These are phyloP conservation scores for Globia sparganii DNA, from an alignment of 2,888 invertebrate species.

Conservation along the genomic window DNA sequence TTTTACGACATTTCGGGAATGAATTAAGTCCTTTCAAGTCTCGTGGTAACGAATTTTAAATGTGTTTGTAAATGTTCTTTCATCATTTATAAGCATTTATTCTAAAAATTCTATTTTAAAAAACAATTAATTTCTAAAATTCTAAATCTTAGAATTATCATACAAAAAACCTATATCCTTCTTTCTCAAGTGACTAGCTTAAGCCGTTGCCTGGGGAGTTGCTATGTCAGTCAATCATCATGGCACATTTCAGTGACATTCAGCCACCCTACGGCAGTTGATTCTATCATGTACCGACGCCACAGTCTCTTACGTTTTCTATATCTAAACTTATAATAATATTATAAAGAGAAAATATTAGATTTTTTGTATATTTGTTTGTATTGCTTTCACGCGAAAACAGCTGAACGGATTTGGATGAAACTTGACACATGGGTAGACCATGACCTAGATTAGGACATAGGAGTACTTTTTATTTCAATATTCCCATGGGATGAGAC, in stretches of 20 bases:
- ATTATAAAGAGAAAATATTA: too few relatives aligned
- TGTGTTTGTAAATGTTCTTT: background rate
- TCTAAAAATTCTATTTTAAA: too few relatives aligned
- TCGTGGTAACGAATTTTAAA: background rate
- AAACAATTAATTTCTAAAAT: too few relatives aligned
- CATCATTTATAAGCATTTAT: background rate
- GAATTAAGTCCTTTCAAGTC: too few relatives aligned
- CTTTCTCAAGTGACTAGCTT: background rate
- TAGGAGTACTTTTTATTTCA: background rate
- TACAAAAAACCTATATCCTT: background rate
- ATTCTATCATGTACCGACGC: background rate
- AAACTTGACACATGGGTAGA: background rate
- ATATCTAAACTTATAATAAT: background rate
- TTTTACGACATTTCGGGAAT: background rate
- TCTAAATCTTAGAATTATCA: background rate
- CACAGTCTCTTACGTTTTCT: too few relatives aligned
- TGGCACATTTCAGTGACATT: conserved; percentile 2
- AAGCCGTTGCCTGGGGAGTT: background rate
- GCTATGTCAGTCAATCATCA: conserved; percentile 14
- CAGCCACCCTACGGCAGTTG: background rate
- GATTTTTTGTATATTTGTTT: background rate
- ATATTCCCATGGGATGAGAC: background rate
- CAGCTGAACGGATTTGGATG: background rate
- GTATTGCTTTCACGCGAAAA: background rate
- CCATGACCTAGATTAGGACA: background rate